These are phyloP conservation scores for Hippasteria phrygiana DNA, from an alignment of 53 echinoderm and acorn worm species.

Conservation along the genomic window DNA sequence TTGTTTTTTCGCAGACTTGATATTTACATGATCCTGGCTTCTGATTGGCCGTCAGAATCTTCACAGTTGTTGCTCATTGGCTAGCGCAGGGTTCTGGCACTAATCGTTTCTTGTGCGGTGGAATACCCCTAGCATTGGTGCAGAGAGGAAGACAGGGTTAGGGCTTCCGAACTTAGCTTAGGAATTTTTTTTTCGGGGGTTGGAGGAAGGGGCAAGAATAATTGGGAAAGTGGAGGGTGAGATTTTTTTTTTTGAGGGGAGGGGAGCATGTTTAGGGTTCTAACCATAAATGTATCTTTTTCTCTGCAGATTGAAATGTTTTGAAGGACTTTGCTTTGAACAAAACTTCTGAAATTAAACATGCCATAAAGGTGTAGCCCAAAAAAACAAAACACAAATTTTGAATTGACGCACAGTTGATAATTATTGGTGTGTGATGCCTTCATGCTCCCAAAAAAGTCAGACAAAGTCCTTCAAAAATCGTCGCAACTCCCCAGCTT, in stretches of 20 bases:
- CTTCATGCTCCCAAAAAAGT: background rate
- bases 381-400: too few relatives aligned
- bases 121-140: slow-evolving; percentile 13
- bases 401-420: background rate
- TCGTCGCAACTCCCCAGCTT: background rate
- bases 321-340: background rate
- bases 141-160: slow-evolving; percentile 43
- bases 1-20: background rate
- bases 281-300: slow-evolving; percentile 33
- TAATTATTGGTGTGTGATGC: background rate
- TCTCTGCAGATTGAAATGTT: slow-evolving; percentile 37
- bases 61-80: slow-evolving; percentile 32
- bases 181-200: slow-evolving; percentile 37
- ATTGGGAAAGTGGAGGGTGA: background rate
- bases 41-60: slow-evolving; percentile 23
- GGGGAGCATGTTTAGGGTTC: slow-evolving; percentile 28
- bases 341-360: too few relatives aligned
- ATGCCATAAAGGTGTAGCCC: too few relatives aligned
- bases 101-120: slow-evolving; percentile 39
- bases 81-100: slow-evolving; percentile 28
- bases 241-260: background rate
- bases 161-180: slow-evolving; percentile 42
- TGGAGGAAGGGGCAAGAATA: background rate
- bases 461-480: slow-evolving; percentile 49
- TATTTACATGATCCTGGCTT: slow-evolving; percentile 17